Base-by-base conservation (phyloP, 2,888 invertebrate species). In the Drosophila meridiana region DNA sequence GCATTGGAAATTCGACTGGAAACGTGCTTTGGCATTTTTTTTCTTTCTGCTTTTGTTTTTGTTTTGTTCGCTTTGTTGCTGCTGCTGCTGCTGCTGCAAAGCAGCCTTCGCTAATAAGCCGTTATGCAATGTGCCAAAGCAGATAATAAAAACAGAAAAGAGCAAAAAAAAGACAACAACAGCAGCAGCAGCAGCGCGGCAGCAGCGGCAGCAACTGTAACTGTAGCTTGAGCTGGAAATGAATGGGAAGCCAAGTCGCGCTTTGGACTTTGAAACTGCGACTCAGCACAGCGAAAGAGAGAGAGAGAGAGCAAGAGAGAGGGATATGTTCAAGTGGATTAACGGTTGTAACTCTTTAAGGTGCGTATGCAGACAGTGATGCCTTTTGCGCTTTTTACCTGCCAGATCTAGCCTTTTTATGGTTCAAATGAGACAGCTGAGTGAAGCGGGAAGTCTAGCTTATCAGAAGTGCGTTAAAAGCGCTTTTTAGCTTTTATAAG, bases 41-140 rank as follows among this genome's bases (percentile, higher is more conserved):
- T 20, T 20, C 20, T 20, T 20, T 20, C 20, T 71, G 65, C 73
- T 60, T 28, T 30, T 40, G 40, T 67, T 58, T 45, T 68, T 61
- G 43, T 50, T 40, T n/a, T 40, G 7, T 7, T n/a, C 40, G 42
- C 42, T n/a, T 40, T 43, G n/a, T 36, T 64, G 72, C 55, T 76
- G 71, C 58, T 73, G 72, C 64, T 73, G 72, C 64, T 72, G 71
- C 11, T 9, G 32, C 32, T 50, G 32, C 32, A 50, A 32, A 68
- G 78, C 76, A 83, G 84, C 89, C 89, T 86, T 83, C 82, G 76
- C 84, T 75, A 87, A 87, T 87, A 87, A 89, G 75, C 89, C 87
- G 89, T 86, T 86, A 86, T 89, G 86, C 86, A 86, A 89, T 85
- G 85, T 71, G 80, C 80, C 80, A 86, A 86, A 78, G 80, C 63